Base-by-base conservation (phyloP, 2,888 invertebrate genomes). In the Dascillus cervinus region DNA sequence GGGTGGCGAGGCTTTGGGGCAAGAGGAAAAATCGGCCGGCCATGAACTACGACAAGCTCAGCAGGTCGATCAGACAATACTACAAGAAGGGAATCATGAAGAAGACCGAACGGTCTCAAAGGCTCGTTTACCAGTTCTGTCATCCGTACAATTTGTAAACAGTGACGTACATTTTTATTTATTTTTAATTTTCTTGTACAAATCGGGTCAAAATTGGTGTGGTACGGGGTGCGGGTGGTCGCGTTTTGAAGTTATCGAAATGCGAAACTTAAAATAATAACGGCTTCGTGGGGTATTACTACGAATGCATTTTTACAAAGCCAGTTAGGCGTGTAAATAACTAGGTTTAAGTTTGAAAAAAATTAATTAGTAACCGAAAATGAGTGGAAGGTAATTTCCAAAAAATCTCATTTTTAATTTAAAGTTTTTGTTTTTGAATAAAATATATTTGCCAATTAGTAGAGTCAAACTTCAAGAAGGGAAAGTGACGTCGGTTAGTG, bases 31-130 rank as follows among this genome's bases (percentile, higher is more conserved):
- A 98, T 70, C 76, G 97, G 5, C 95, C 96, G 0, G 95, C 95
- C 13, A 98, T 98, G 97, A 98, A 98, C 72, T 98, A 98, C 70
- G 98, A 98, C 72, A 98, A 98, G 65, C 71, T 98, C 26, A 95
- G 94, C 44, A 78, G 98, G 33, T 96, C 95, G 49, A 94, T 98
- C 59, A 72, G 98, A 29, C 97, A 98, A 65, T 96, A 96, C 70
- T 98, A 98, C 76, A 96, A 97, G 69, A 98, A 97, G 67, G 95
- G 95, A 33, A 96, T 97, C 64, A 94, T 96, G 90, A 95, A 95
- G 76, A 98, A 98, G 67, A 97, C 97, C 1, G 95, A 95, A 62
- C 75, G 96, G 44, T 94, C 95, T 49, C 97, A 98, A 69, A 77
- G 98, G 61, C 78, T 98, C 53, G 97, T 98, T 41, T 98, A 98